These are phyloP conservation scores for Agrochola macilenta DNA, from an alignment of 2,888 invertebrate species.

Conservation along the genomic window DNA sequence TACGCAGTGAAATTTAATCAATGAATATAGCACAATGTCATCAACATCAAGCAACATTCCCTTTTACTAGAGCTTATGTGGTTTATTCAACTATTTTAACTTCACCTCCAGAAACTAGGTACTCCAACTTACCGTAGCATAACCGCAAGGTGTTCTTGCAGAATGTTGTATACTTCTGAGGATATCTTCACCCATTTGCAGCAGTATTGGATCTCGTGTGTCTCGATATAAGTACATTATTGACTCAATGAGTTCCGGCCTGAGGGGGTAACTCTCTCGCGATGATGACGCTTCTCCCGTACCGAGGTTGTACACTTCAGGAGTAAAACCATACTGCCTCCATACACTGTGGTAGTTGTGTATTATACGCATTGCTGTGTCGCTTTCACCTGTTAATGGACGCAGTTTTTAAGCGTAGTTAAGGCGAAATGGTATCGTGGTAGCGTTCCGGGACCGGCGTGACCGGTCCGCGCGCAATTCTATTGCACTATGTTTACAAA, in stretches of 20 bases:
- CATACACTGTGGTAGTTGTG: conserved; percentile 99
- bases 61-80: background rate
- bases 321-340: conserved; percentile 99
- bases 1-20: background rate
- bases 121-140: conserved; percentile 95
- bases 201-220: conserved; percentile 97
- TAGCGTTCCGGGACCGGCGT: too few species aligned
- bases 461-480: too few species aligned
- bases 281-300: conserved; percentile 95
- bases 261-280: conserved; percentile 97
- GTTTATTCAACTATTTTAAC: background rate
- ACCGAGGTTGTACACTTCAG: conserved; percentile 99
- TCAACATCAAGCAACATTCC: too few species aligned
- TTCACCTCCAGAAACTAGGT: background rate
- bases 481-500: too few species aligned
- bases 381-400: conserved; percentile 93
- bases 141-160: conserved; percentile 98
- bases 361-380: conserved; percentile 97
- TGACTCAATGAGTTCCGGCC: conserved; percentile 99
- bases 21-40: background rate
- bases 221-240: conserved; percentile 98
- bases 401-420: background rate
- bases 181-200: conserved; percentile 98
- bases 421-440: too few species aligned
- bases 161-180: conserved; percentile 98